These are phyloP conservation scores for Procavia capensis DNA, from an alignment of 2,113 vertebrate species.

Conservation along the genomic window DNA sequence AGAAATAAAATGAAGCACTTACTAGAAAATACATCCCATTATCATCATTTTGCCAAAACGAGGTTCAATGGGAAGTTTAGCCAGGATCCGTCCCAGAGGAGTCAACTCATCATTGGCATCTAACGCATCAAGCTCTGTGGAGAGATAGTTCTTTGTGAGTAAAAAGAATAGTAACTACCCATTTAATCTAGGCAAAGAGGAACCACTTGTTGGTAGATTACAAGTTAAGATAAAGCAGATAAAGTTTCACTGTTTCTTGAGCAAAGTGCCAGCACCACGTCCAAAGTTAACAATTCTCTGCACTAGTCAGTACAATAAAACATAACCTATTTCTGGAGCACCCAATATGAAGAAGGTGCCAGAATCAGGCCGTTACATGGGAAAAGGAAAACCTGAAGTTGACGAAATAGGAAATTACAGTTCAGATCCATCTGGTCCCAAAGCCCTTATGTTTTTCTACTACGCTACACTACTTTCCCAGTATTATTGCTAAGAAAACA, in stretches of 20 bases:
- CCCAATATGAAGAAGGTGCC: not conserved
- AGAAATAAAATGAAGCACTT: conserved; percentile 78
- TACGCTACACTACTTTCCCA: not conserved
- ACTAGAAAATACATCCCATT: conserved; percentile 98
- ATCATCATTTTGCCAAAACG: conserved; percentile 99
- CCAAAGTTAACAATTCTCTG: not conserved
- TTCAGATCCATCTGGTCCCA: not conserved
- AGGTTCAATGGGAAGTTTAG: conserved; percentile 96
- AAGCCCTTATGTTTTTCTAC: not conserved
- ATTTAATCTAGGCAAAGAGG: not conserved
- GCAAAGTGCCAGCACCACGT: not conserved
- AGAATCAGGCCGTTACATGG: no score
- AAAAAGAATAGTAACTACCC: not conserved
- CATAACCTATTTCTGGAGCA: not conserved
- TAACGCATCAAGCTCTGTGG: conserved; percentile 94
- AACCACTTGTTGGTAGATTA: not conserved
- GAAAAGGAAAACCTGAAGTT: not conserved
- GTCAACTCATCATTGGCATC: conserved; percentile 96
- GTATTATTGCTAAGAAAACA: not conserved
- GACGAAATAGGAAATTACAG: not conserved
- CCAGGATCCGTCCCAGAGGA: conserved; percentile 95
- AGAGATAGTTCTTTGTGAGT: conserved; percentile 63
- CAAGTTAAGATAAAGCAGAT: not conserved
- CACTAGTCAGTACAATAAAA: not conserved
- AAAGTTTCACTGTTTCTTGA: not conserved